Evolutionary conservation across 2,797 vertebrate species (phyloP).

Genomic region (Rhabdophis nuchalis): DNA sequence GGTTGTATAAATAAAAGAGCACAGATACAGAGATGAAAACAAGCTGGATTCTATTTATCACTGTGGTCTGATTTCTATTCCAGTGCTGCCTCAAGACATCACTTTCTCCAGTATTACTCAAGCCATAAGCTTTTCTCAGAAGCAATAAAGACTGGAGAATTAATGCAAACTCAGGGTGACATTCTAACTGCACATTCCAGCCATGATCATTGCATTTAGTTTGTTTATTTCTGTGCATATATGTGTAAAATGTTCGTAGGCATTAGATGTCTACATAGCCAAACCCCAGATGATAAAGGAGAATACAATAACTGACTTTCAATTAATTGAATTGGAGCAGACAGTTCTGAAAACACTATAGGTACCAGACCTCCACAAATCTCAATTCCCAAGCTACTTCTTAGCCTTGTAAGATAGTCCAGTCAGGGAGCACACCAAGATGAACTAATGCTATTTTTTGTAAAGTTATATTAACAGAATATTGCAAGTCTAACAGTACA

Average conservation of each 20-base stretch:
- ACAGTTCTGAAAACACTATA: background rate
- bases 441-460: background rate
- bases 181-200: background rate
- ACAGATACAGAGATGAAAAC: background rate
- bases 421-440: background rate
- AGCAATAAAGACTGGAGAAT: background rate
- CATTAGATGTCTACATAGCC: background rate
- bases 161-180: background rate
- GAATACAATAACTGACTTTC: background rate
- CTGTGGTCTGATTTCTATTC: background rate
- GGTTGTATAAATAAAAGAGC: background rate
- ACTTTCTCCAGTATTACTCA: background rate
- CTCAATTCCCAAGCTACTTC: background rate
- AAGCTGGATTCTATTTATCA: background rate
- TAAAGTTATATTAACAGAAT: background rate
- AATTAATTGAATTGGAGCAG: background rate
- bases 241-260: background rate
- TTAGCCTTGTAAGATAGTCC: background rate
- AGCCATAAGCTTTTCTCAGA: background rate
- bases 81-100: background rate
- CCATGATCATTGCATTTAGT: background rate
- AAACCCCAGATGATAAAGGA: background rate
- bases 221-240: background rate
- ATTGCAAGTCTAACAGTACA: background rate
- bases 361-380: background rate